A percentile compares a stretch with the other conserved stretches of the same genome.
phyloP scores from a whole-genome alignment of 2,888 invertebrate species.

The Bibio marci region DNA sequence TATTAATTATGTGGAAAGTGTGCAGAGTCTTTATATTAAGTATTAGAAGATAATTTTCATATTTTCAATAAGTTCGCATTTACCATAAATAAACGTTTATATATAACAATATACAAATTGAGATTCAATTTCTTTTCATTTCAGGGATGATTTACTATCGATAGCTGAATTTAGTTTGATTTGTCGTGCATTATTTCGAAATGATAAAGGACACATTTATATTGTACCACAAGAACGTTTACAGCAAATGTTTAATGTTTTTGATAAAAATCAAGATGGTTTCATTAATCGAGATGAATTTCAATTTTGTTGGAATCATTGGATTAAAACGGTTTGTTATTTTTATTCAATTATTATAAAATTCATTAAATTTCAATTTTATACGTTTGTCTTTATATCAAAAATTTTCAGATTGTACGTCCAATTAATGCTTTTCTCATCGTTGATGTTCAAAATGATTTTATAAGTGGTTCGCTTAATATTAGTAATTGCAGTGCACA shows the following conservation, averaged over 20 bases:
- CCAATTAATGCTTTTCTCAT: conserved; percentile 79
- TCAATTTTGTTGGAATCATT: conserved; percentile 73
- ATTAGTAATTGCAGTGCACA: conserved; percentile 86
- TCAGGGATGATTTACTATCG: conserved; percentile 60
- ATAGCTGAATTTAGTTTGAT: conserved; percentile 62
- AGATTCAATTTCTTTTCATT: too few relatives aligned
- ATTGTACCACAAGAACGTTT: conserved; percentile 51
- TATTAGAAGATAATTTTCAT: too few relatives aligned
- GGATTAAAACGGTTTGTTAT: conserved; percentile 60
- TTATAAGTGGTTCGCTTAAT: conserved; percentile 85
- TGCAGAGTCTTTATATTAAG: too few relatives aligned
- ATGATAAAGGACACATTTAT: conserved; percentile 72
- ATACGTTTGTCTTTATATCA: too few relatives aligned
- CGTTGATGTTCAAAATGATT: conserved; percentile 97
- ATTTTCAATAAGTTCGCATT: too few relatives aligned
- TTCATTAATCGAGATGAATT: conserved; percentile 70
- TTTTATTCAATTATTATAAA: conserved; percentile 2
- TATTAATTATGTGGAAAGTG: too few relatives aligned
- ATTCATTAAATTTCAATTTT: too few relatives aligned
- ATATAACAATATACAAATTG: too few relatives aligned
- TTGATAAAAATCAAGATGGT: conserved; percentile 61
- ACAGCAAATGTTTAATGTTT: conserved; percentile 60
- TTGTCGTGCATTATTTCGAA: conserved; percentile 71
- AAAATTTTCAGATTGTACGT: conserved; percentile 54
- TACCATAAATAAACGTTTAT: too few relatives aligned